Evolutionary conservation across 2,888 invertebrate species (phyloP), one percentile per base, ranked within the genome.

Genomic region (Hoplodrina ambigua): DNA sequence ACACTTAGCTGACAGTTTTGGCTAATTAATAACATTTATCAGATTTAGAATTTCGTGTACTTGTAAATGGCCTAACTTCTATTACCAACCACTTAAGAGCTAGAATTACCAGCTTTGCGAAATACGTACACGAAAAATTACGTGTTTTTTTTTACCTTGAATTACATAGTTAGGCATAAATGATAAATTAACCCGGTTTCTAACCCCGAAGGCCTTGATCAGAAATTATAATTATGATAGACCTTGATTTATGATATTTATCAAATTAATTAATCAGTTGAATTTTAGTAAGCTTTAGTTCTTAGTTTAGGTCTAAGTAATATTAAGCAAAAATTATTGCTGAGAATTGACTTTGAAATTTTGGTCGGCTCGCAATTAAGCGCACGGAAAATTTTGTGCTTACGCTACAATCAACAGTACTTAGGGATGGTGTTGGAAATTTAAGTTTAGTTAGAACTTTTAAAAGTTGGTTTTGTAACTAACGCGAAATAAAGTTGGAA

Each of bases 21-120:
- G 10, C 71, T 70, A 58, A 69, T 80, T 78, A 75, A 82, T 83
- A 78, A 75, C 63, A 25, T 58, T 82, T 83, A 84, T 84, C 84
- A 76, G 82, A 84, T 83, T 62, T 19, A 65, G 62, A 69, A 57
- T 75, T 74, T 75, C 4, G 65, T 54, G 33, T 52, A 65, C 77
- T 77, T 83, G 62, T 19, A 55, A 75, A 56, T 64, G 7, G 44
- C 19, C 53, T 65, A 55, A 69, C 63, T 55, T 25, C 13, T 60
- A 33, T 67, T 54, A 49, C 61, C 33, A 53, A 19, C 25, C 20
- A 49, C n/a, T 15, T 17, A 20, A 60, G 56, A 66, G 25, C 52
- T 74, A 53, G 49, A 54, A 62, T 69, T 54, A 67, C 58, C 4
- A 25, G 19, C 25, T 72, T 68, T 55, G 75, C 75, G 74, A 71